Percentiles rank a stretch among this genome's conserved stretches.
Evolutionary conservation across 2,113 vertebrate species (phyloP).

Genomic region (Lonchura striata): DNA sequence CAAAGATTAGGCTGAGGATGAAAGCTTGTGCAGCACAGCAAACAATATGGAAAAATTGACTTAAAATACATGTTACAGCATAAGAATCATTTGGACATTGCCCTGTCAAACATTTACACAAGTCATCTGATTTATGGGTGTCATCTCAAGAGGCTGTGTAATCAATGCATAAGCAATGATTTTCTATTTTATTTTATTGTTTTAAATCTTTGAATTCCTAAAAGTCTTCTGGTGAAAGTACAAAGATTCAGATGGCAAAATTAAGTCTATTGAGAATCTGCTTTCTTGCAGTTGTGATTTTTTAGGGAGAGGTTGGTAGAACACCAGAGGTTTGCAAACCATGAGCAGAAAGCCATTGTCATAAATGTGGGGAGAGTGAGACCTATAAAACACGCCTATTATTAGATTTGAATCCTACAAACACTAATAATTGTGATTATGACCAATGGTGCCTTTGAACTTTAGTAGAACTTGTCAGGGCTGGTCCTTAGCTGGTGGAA

Average conservation of each 20-base stretch:
- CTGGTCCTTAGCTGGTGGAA: background rate
- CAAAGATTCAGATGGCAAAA: background rate
- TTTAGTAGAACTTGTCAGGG: background rate
- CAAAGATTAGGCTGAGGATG: background rate
- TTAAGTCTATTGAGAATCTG: background rate
- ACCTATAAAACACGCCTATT: background rate
- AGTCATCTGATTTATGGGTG: background rate
- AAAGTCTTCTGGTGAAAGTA: background rate
- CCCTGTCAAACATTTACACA: slow-evolving; percentile 35
- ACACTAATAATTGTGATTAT: background rate
- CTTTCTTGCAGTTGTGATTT: background rate
- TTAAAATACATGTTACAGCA: background rate
- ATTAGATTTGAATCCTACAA: background rate
- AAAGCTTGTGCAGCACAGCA: background rate
- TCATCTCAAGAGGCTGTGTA: background rate
- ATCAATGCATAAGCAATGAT: background rate
- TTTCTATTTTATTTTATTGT: background rate
- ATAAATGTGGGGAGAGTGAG: background rate
- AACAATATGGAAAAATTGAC: slow-evolving; percentile 5
- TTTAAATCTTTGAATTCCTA: background rate
- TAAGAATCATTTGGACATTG: slow-evolving; percentile 23
- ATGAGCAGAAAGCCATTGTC: background rate
- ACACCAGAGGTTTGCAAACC: background rate
- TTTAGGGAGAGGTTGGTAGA: background rate
- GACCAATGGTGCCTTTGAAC: background rate